A percentile compares a stretch with the other conserved stretches of the same genome.
Conservation (phyloP, 2,888 invertebrate species). For the Pseudanteris insignis region DNA sequence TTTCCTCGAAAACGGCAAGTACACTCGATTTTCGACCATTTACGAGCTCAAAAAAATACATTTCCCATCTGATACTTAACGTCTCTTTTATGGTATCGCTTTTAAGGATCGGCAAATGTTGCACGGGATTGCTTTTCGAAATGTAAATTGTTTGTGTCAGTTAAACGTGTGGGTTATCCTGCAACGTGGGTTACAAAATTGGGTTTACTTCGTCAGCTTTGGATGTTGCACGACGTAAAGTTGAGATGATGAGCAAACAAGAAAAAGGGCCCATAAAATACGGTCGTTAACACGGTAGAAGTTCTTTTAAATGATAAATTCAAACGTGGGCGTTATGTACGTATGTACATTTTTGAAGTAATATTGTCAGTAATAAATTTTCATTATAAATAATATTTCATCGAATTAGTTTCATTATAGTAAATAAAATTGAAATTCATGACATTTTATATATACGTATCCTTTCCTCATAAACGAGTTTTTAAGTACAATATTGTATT, state of each 20-base stretch:
- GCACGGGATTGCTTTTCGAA: conserved; percentile 22
- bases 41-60: conserved; percentile 42
- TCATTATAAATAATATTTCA: too few species aligned
- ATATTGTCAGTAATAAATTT: too few species aligned
- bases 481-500: too few species aligned
- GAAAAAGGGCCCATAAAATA: too few species aligned
- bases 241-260: neutral
- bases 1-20: conserved; percentile 40
- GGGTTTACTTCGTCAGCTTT: conserved; percentile 10
- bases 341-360: too few species aligned
- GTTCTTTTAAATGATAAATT: too few species aligned
- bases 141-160: conserved; percentile 24
- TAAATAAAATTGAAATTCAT: too few species aligned
- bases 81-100: conserved; percentile 39
- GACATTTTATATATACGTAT: too few species aligned
- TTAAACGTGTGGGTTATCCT: conserved; percentile 17
- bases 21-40: conserved; percentile 40
- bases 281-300: too few species aligned
- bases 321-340: too few species aligned
- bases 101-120: conserved; percentile 19
- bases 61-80: conserved; percentile 40
- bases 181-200: conserved; percentile 12
- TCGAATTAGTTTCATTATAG: too few species aligned
- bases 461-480: too few species aligned
- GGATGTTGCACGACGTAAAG: neutral